Conservation (phyloP, 2,113 vertebrate species). For the Leucopternis melanops region DNA sequence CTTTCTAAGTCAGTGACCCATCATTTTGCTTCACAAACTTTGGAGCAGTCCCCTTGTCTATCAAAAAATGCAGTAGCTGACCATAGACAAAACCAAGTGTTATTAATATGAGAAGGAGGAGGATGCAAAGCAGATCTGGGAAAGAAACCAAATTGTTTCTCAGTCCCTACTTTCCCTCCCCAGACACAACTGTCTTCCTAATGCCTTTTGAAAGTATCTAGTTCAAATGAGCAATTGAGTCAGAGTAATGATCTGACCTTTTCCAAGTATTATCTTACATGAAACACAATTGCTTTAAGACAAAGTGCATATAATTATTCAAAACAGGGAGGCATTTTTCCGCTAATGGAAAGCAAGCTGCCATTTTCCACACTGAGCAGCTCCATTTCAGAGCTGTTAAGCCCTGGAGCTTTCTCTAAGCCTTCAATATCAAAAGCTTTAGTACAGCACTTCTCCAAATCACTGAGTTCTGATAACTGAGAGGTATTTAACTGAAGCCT, state of each 20-base stretch:
- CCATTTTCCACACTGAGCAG: background rate
- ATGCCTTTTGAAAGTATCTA: background rate
- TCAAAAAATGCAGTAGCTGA: background rate
- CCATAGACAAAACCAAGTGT: background rate
- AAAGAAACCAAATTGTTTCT: background rate
- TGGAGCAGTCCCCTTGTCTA: background rate
- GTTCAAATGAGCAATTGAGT: slow-evolving; percentile 7
- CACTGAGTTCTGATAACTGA: background rate
- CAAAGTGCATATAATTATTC: background rate
- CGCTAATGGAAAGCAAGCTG: background rate
- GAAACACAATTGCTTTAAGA: slow-evolving; percentile 15
- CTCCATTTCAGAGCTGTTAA: background rate
- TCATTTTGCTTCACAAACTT: background rate
- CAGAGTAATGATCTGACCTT: slow-evolving; percentile 2
- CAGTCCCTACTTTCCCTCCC: background rate
- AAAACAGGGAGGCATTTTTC: background rate
- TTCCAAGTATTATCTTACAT: slow-evolving; percentile 11
- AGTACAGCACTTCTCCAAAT: background rate
- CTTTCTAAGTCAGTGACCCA: background rate
- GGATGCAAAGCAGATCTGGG: background rate
- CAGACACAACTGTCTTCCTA: background rate
- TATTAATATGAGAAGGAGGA: background rate
- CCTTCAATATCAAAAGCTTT: background rate
- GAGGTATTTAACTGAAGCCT: background rate
- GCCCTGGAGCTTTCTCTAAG: background rate